These are phyloP conservation scores for Cheirogaleus major DNA, from an alignment of 2,797 vertebrate species.

Conservation along the genomic window DNA sequence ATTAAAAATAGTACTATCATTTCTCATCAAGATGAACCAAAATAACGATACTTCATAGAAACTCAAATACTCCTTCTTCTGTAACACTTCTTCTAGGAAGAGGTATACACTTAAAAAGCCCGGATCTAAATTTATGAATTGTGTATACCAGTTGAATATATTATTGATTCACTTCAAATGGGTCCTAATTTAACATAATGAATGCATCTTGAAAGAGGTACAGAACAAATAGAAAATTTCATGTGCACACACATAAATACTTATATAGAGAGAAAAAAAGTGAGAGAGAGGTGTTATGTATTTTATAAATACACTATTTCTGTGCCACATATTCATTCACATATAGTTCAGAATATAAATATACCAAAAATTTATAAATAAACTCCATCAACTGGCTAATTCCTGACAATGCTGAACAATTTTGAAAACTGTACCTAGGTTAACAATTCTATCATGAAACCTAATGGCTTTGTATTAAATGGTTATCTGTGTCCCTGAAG, in stretches of 20 bases:
- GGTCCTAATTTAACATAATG: background rate
- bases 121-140: background rate
- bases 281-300: background rate
- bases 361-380: slow-evolving; percentile 18
- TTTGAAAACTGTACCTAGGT: background rate
- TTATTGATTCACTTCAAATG: background rate
- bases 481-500: background rate
- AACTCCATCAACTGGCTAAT: background rate
- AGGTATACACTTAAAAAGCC: background rate
- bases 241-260: background rate
- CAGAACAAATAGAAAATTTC: slow-evolving; percentile 33
- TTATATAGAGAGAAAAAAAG: background rate
- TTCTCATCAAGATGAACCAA: background rate
- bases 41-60: slow-evolving; percentile 11
- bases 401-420: background rate
- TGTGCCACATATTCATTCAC: background rate
- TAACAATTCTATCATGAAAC: slow-evolving; percentile 8
- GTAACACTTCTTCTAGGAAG: background rate
- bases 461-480: slow-evolving; percentile 5
- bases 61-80: background rate
- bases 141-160: background rate
- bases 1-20: background rate
- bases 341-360: background rate
- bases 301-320: background rate
- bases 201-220: background rate